Evolutionary conservation across 2,113 vertebrate species (phyloP).

Genomic region (Steatornis caripensis): DNA sequence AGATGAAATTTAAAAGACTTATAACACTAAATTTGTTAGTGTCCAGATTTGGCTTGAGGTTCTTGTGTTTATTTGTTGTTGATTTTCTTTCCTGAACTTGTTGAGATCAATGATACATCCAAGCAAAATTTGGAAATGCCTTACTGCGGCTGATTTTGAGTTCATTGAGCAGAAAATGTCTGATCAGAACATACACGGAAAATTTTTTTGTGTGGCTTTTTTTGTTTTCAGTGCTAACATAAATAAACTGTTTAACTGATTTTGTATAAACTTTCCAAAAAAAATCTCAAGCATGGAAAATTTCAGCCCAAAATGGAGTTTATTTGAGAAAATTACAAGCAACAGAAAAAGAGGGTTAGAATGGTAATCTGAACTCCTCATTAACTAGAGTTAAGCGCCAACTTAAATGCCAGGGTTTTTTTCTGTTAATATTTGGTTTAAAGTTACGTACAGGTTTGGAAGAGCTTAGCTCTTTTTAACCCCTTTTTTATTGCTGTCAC

Average conservation of each 20-base stretch:
- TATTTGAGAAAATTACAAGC: slow-evolving; percentile 67
- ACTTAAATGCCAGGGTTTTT: slow-evolving; percentile 66
- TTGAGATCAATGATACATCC: background rate
- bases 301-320: slow-evolving; percentile 55
- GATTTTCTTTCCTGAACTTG: background rate
- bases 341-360: slow-evolving; percentile 61
- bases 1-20: background rate
- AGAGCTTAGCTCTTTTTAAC: slow-evolving; percentile 58
- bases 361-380: slow-evolving; percentile 62
- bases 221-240: slow-evolving; percentile 50
- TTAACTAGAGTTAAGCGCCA: slow-evolving; percentile 57
- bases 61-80: background rate
- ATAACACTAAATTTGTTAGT: background rate
- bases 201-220: slow-evolving; percentile 26
- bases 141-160: background rate
- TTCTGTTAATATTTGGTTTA: slow-evolving; percentile 73
- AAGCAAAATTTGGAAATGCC: background rate
- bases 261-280: slow-evolving; percentile 54
- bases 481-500: slow-evolving; percentile 61
- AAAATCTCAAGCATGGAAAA: slow-evolving; percentile 57
- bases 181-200: slow-evolving; percentile 29
- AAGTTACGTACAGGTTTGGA: slow-evolving; percentile 74
- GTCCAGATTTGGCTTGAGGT: background rate
- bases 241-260: slow-evolving; percentile 61
- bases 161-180: slow-evolving; percentile 50